A percentile compares a stretch with the other conserved stretches of the same genome.
Conservation (phyloP, 2,113 vertebrate genomes). For the Lasiurus borealis region DNA sequence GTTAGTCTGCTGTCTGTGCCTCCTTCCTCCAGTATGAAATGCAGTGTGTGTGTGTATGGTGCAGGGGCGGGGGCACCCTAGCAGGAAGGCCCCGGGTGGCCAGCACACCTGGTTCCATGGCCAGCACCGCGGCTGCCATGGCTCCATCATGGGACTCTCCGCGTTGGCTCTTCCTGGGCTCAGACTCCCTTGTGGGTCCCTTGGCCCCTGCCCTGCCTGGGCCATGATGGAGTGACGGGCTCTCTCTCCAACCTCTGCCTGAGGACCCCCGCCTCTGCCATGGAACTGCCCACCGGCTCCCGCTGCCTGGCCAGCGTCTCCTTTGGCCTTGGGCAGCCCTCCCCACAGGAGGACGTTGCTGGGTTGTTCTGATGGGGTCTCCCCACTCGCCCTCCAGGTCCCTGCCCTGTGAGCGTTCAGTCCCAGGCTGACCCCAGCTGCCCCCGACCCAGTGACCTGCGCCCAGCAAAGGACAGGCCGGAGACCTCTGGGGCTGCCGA, state of each 20-base stretch:
- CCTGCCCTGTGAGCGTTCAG: slow-evolving; percentile 84
- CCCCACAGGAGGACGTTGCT: neutral
- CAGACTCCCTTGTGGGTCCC: neutral
- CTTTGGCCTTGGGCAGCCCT: neutral
- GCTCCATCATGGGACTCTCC: neutral
- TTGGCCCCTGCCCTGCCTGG: neutral
- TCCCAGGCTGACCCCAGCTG: slow-evolving; percentile 67
- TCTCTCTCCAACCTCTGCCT: neutral
- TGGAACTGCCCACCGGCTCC: accelerated
- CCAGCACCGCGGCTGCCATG: neutral
- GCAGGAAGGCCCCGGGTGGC: neutral
- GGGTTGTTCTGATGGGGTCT: neutral
- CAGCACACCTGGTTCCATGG: neutral
- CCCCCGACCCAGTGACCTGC: slow-evolving; percentile 78
- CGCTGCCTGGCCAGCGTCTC: neutral
- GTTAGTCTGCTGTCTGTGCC: neutral
- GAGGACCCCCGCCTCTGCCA: neutral
- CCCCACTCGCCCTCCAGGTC: slow-evolving; percentile 82
- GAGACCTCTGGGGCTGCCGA: slow-evolving; percentile 77
- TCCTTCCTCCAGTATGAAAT: no score
- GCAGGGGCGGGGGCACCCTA: accelerated
- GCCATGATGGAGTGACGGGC: accelerated
- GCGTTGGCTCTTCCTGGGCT: neutral
- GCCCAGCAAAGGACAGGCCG: slow-evolving; percentile 85
- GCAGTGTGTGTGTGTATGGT: neutral